Base-by-base conservation (phyloP, 2,113 vertebrate genomes). In the Zosterops japonicus region DNA sequence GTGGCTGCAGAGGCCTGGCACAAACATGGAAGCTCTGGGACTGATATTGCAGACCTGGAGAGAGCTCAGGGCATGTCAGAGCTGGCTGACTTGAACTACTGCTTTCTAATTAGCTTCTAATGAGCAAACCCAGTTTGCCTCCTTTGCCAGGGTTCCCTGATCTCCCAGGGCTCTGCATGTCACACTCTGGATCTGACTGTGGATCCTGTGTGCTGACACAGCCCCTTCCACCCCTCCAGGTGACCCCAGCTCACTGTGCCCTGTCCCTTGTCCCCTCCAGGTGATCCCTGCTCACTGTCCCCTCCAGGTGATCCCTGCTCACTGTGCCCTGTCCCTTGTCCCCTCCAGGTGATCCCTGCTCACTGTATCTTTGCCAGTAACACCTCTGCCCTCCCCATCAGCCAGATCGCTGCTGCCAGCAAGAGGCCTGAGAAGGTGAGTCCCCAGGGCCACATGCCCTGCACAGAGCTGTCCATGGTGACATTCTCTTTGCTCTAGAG, bases 391-490 rank as follows among this genome's bases (percentile, higher is more conserved):
- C 98, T 99, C 35, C 99, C 99, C 15, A 99, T 99, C 94, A 97
- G 89, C 96, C 98, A 99, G 23, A 99, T 99, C 0, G 99, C 99
- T 70, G 97, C 98, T 56, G 99, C 81, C 90, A 99, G 99, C 98
- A 99, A 98, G 97, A 98, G 99, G 93, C 99, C 99, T 3, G 99
- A 99, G 39, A 99, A 99, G 98, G 99, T 99, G 97, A 97, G 96
- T 96, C 20, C 49, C 39, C 8, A 8, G 3, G 2, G 16, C 71
- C 70, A 33, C 0, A 0, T 57, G n/a, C 36, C 64, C 67, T 35
- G 57, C 8, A 1, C 55, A 8, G 16, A 42, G 76, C 86, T 74
- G 49, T 3, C 24, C 27, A 1, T 8, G 21, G 6, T 1, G 31
- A 39, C 49, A 35, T 53, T 64, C 69, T 4, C 19, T 75, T 70